phyloP scores from a whole-genome alignment of 2,797 vertebrate genomes.

The Pachyuromys duprasi region DNA sequence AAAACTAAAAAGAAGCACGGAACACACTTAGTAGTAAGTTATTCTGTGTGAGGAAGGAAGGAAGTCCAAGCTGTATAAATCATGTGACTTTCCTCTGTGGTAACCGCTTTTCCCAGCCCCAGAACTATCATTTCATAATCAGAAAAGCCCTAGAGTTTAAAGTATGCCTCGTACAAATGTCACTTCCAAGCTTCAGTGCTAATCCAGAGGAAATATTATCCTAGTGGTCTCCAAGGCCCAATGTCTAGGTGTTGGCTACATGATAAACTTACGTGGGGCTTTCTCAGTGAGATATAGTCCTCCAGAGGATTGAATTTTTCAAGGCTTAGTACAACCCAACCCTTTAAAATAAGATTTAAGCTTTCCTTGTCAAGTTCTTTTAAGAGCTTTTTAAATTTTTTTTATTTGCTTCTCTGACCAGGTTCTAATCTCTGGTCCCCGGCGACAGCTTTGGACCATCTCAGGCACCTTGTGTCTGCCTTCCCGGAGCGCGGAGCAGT shows the following conservation, averaged over 20 bases:
- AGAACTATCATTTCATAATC: constrained; percentile 86
- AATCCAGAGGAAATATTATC: constrained; percentile 90
- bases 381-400: constrained; percentile 85
- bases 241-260: constrained; percentile 90
- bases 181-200: constrained; percentile 86
- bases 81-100: constrained; percentile 74
- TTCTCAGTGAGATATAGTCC: constrained; percentile 88
- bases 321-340: constrained; percentile 85
- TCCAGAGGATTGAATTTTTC: constrained; percentile 88
- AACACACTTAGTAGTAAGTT: constrained; percentile 20
- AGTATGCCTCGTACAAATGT: constrained; percentile 84
- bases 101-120: constrained; percentile 78
- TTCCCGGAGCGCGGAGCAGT: constrained; percentile 71
- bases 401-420: constrained; percentile 85
- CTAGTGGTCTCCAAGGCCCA: constrained; percentile 87
- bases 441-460: constrained; percentile 81
- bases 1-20: constrained; percentile 70
- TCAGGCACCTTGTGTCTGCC: constrained; percentile 72
- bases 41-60: constrained; percentile 71
- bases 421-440: constrained; percentile 84
- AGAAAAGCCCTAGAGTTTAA: constrained; percentile 82
- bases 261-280: constrained; percentile 88
- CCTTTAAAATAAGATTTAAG: constrained; percentile 89
- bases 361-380: constrained; percentile 88
- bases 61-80: constrained; percentile 80